Conservation (phyloP, 2,797 vertebrate species). For the Gallinago stenura region DNA sequence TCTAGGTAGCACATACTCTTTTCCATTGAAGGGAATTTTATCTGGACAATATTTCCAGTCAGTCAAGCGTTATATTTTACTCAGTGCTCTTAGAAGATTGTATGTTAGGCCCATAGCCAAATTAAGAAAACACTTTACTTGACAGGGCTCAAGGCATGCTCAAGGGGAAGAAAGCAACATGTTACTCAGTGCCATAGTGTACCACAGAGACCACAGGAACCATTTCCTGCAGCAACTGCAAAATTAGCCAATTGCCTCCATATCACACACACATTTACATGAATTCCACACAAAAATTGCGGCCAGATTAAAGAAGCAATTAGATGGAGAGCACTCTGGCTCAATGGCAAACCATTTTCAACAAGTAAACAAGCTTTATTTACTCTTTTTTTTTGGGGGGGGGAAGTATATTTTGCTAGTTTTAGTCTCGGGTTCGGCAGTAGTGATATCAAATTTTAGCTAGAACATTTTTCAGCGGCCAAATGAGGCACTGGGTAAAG, state of each 20-base stretch:
- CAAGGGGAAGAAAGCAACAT: neutral
- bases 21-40: neutral
- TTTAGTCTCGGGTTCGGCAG: neutral
- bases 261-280: neutral
- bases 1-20: neutral
- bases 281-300: neutral
- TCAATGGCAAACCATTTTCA: neutral
- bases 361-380: neutral
- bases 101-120: neutral
- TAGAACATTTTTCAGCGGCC: neutral
- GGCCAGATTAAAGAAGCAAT: neutral
- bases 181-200: neutral
- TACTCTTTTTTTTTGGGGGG: neutral
- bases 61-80: neutral
- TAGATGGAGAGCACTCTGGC: neutral
- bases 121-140: neutral
- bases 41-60: neutral
- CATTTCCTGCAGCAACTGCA: neutral
- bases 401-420: fast-evolving
- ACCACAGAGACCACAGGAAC: neutral
- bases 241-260: neutral
- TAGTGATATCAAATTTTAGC: neutral
- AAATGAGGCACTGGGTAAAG: neutral
- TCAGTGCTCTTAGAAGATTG: neutral
- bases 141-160: neutral